Evolutionary conservation across 2,797 vertebrate genomes (phyloP), one percentile per base, ranked within the genome.

Genomic region (Phalanger gymnotis): DNA sequence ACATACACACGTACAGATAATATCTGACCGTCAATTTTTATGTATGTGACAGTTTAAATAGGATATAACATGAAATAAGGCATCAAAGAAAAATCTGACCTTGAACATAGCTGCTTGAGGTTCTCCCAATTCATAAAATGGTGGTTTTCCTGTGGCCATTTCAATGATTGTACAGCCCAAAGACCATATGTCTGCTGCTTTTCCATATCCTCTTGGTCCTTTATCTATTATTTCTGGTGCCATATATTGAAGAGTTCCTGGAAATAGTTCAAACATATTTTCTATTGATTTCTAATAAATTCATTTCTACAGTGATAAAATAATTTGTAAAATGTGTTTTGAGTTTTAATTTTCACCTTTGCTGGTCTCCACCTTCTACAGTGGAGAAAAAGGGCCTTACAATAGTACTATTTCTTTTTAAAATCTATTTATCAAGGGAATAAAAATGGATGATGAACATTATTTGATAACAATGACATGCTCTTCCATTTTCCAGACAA

Each of bases 51-150:
- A 54, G 0, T 27, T 94, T 91, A 53, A 81, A 73, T 9, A 52
- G 96, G 96, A 94, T 73, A 91, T 52, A 54, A 90, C 73, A 94
- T 19, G 94, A 97, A 89, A 92, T 90, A 30, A 87, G 57, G 92
- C 52, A 53, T 51, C 92, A 91, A 54, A 54, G 53, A 94, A 91
- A 73, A 51, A 25, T 53, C 99, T 99, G 97, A 99, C 99, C 99
- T 99, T 99, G 98, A 99, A 99, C 99, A 99, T 99, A n/a, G 99
- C 99, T 61, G 99, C 99, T 97, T 99, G 99, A 0, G 99, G 99
- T 93, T 99, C 99, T 97, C 99, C 99, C 94, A 99, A 99, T 93
- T 99, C 99, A 92, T 99, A 99, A 98, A 99, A 99, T 0, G 99
- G 99, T 10, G 99, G 99, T 96, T 99, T 99, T 91, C 99, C 99